Evolutionary conservation across 2,797 vertebrate genomes (phyloP).

Genomic region (Fratercula arctica): DNA sequence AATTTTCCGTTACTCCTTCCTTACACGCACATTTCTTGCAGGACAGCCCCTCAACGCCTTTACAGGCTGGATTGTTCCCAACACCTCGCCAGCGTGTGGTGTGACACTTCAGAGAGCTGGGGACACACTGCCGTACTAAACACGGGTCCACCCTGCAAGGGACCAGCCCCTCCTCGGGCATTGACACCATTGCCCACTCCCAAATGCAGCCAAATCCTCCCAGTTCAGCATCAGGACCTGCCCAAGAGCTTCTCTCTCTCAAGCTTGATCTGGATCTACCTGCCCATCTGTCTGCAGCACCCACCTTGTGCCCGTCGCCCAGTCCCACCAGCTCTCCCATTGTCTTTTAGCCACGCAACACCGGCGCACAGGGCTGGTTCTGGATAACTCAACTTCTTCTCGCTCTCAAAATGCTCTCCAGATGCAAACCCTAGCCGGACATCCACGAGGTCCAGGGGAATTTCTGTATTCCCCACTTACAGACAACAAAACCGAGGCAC

Average conservation of each 20-base stretch:
- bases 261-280: neutral
- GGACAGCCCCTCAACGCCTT: neutral
- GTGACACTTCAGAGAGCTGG: rapidly evolving
- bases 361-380: rapidly evolving
- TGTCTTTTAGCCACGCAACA: neutral
- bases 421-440: neutral
- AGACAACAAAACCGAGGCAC: neutral
- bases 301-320: neutral
- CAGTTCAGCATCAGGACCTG: neutral
- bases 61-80: neutral
- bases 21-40: neutral
- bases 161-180: neutral
- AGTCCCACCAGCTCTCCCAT: neutral
- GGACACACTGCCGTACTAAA: neutral
- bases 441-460: neutral
- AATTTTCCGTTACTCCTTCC: neutral
- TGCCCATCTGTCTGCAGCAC: neutral
- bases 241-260: neutral
- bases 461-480: neutral
- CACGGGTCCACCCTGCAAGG: neutral
- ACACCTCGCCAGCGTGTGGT: neutral
- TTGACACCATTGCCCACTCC: neutral
- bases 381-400: neutral
- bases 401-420: neutral
- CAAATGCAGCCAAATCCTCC: rapidly evolving